Evolutionary conservation across 2,888 invertebrate genomes (phyloP), one percentile per base, ranked within the genome.

Genomic region (Limulus polyphemus): DNA sequence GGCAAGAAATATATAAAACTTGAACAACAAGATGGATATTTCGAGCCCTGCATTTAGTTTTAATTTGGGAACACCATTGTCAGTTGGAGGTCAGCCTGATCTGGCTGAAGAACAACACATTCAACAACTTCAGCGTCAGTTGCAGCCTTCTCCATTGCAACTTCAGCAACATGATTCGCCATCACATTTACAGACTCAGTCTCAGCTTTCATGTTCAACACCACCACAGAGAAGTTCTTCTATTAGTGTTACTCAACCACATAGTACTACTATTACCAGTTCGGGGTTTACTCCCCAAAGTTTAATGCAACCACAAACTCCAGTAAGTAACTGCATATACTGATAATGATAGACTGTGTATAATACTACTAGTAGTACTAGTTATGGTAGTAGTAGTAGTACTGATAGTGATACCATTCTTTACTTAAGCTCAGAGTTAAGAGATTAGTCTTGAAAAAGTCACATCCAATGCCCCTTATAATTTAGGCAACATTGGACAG

Each of bases 221-320:
- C 62, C 61, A 32, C 32, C 52, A 7, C 66, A 66, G 52, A 59
- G 58, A 32, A 59, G 60, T 57, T 56, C 57, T 62, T 55, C 61
- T 32, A 3, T 32, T 49, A 65, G 67, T 61, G 67, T 67, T n/a
- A 67, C 65, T 16, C 67, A 67, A 55, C 67, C 64, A 16, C 64
- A 60, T 58, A 56, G 60, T 11, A 14, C 9, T 17, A 48, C 59
- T 17, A n/a, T n/a, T n/a, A 55, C 61, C n/a, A 32, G 32, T 32
- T 32, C 32, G 3, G 63, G 64, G 32, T 55, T 68, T 2, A 63
- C 67, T 14, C 67, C 68, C 17, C 69, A 89, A 72, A 87, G 86
- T 72, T 81, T 90, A 77, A 87, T 90, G 86, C 90, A 90, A 76
- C 88, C 90, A 1, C 90, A 90, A 76, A 91, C 91, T 62, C 90